Percentiles rank a stretch among this genome's conserved stretches.
Evolutionary conservation across 2,797 vertebrate species (phyloP).

Genomic region (Lindbergichthys nudifrons): DNA sequence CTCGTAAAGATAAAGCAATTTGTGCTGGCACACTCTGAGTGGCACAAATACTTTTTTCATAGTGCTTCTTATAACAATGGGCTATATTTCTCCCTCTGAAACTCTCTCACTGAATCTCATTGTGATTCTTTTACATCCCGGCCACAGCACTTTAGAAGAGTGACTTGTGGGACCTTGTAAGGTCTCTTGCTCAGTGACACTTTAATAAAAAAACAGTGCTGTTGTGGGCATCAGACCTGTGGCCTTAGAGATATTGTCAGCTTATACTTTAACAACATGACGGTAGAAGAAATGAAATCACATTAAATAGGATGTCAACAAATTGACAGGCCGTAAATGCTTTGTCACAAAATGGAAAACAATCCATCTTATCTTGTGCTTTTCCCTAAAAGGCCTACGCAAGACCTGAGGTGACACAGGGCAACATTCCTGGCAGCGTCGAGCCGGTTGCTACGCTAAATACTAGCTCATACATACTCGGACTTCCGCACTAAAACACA

Average conservation of each 20-base stretch:
- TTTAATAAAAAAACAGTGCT: conserved; percentile 42
- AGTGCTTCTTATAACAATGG: conserved; percentile 51
- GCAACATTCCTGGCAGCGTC: conserved; percentile 67
- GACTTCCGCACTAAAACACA: conserved; percentile 12
- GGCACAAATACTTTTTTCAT: conserved; percentile 48
- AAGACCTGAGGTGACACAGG: conserved; percentile 43
- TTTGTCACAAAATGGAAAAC: conserved; percentile 46
- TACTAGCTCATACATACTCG: conserved; percentile 16
- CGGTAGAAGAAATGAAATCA: conserved; percentile 14
- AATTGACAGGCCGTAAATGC: conserved; percentile 63
- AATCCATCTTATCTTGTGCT: conserved; percentile 44
- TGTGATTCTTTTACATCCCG: conserved; percentile 57
- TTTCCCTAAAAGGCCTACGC: conserved; percentile 34
- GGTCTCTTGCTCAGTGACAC: conserved; percentile 32
- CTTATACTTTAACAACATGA: conserved; percentile 34
- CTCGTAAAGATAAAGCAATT: conserved; percentile 63
- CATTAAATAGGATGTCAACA: conserved; percentile 43
- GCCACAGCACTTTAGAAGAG: conserved; percentile 40
- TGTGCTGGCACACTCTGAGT: conserved; percentile 35
- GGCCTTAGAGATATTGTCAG: conserved; percentile 33
- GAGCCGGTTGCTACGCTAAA: conserved; percentile 66
- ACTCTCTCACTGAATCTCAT: conserved; percentile 35
- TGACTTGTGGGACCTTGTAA: conserved; percentile 33
- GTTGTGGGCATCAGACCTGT: conserved; percentile 30
- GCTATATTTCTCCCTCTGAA: conserved; percentile 36